Base-by-base conservation (phyloP, 2,797 vertebrate genomes). In the Sciaenops ocellatus region DNA sequence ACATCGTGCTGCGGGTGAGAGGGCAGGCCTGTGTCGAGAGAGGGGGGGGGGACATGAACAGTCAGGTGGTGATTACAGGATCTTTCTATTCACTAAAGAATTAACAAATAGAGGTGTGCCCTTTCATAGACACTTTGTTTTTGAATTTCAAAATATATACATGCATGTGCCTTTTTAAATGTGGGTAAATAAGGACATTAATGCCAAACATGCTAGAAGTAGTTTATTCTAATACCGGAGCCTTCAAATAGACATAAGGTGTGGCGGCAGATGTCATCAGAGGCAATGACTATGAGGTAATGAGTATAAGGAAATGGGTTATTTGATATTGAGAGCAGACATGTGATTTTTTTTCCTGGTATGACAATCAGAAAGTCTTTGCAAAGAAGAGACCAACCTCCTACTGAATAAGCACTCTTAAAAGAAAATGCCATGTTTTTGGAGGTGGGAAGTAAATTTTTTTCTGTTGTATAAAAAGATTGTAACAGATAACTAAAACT, bases 1-100 rank as follows among this genome's bases (percentile, higher is more conserved):
- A 99, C 5, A 48, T 98, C 94, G 0, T 97, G 88, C 91, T 99
- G 97, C 0, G 97, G 97, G 84, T 99, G 97, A 12, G 97, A 99
- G 5, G 95, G 94, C 79, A 99, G 88, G 9, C 98, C 98, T 99
- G 78, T 0, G 73, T 5, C 1, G 3, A 51, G 44, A 60, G n/a
- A 9, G 34, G 7, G 66, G 3, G 3, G 8, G 28, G 41, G 64
- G 50, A 38, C 8, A 48, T 1, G 0, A 22, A 15, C 18, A 11
- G 47, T 76, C n/a, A 68, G 42, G 10, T 30, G 42, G 24, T 20
- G 34, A 24, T 50, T 11, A 41, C 3, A 66, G 59, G 50, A 66
- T 46, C 64, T 42, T 48, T 48, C 7, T 50, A 1, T 20, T 50
- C 18, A 38, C n/a, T 30, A 12, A 28, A 60, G 15, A 8, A 38